phyloP scores from a whole-genome alignment of 1,140 invertebrate genomes.

The Atta cephalotes region DNA sequence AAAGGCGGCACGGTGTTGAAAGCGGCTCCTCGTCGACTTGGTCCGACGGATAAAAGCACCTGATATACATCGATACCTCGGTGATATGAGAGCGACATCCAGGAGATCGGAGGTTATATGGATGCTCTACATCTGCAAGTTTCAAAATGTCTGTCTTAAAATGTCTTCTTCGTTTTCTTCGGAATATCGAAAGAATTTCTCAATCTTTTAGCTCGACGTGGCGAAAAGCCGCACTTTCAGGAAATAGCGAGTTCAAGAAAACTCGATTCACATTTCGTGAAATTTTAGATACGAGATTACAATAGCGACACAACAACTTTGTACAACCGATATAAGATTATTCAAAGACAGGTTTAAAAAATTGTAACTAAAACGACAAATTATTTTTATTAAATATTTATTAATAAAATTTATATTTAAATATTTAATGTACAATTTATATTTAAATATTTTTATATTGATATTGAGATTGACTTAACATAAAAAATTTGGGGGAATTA shows the following conservation, averaged over 20 bases:
- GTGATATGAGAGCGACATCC: constrained; percentile 20
- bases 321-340: background rate
- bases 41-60: constrained; percentile 37
- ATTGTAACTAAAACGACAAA: background rate
- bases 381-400: background rate
- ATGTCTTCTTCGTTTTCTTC: background rate
- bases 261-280: background rate
- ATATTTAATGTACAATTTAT: background rate
- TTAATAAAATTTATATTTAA: background rate
- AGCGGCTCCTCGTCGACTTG: constrained; percentile 47
- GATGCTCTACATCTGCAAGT: background rate
- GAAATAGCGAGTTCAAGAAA: background rate
- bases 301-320: background rate
- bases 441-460: background rate
- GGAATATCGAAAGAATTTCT: background rate
- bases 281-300: background rate
- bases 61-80: constrained; percentile 47
- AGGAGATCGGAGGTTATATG: background rate
- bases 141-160: constrained; percentile 4
- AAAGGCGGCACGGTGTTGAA: constrained; percentile 58
- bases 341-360: background rate
- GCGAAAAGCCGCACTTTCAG: background rate
- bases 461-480: background rate
- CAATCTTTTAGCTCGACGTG: background rate
- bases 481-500: background rate